Evolutionary conservation across 2,888 invertebrate genomes (phyloP), one percentile per base, ranked within the genome.

Genomic region (Drosophila macrothrix): DNA sequence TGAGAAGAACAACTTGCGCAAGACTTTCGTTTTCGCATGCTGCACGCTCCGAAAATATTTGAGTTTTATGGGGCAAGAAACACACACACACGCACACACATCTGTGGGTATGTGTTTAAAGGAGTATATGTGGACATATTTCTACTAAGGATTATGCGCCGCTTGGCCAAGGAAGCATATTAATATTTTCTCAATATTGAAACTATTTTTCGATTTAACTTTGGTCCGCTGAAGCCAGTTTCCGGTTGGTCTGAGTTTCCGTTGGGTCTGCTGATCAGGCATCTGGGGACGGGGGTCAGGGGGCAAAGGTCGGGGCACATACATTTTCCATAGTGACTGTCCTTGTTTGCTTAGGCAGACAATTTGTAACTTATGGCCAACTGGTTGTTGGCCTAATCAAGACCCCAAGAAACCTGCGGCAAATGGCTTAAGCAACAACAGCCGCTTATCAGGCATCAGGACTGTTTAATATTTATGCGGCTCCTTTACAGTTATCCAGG

Each of bases 121-220:
- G 29, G 25, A 3, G 16, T 28, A 9, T 25, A 54, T 67, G 37
- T 29, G 22, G 67, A 25, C 25, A 1, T 29, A 19, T 43, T 46
- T 54, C 29, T 35, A 25, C 29, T 63, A 35, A 31, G 14, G 14
- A 39, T 39, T 50, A 35, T 29, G 22, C 63, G 41, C 9, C 16
- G 43, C 35, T 29, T 46, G 46, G 29, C 37, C 14, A 39, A 46
- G 35, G 29, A 66, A 67, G 62, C 76, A 80, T 85, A 78, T 88
- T 84, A 83, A 88, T 84, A 84, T 74, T 84, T 76, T 72, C 61
- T 54, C 63, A 74, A 76, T 58, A 76, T 83, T 85, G 83, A 83
- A 84, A 84, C 88, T 88, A 84, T 83, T 83, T 88, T 80, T 76
- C 88, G 83, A 83, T 84, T 83, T 79, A 60, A 71, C 65, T 77